These are phyloP conservation scores for Pungitius pungitius DNA, from an alignment of 2,113 vertebrate genomes.

Conservation along the genomic window DNA sequence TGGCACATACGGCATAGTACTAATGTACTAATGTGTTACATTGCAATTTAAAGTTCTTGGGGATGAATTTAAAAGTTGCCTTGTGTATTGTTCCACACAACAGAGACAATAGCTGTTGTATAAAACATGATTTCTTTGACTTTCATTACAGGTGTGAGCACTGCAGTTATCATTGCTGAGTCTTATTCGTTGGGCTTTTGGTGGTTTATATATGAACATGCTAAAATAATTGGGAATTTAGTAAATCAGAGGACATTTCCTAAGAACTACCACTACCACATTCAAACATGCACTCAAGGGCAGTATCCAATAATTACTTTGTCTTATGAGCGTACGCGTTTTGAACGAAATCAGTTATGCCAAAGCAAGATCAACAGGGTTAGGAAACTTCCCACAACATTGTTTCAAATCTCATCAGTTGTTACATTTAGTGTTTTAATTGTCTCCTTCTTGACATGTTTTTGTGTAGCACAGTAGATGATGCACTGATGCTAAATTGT, in stretches of 20 bases:
- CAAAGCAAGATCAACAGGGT: conserved; percentile 30
- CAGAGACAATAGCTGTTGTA: background rate
- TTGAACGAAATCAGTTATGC: too few species aligned
- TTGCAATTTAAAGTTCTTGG: background rate
- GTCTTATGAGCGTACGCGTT: background rate
- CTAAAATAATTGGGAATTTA: background rate
- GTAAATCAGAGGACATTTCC: background rate
- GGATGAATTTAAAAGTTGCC: background rate
- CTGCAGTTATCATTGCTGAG: background rate
- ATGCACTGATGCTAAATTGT: background rate
- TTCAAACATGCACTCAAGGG: conserved; percentile 2
- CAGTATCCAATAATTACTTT: background rate
- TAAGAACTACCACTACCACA: background rate
- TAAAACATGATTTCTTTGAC: background rate
- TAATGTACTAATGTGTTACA: background rate
- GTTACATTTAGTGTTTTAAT: too few species aligned
- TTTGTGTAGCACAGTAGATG: background rate
- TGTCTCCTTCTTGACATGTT: background rate
- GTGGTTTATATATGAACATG: background rate
- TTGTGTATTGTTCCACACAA: background rate
- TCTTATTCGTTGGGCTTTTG: background rate
- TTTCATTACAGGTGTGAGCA: background rate
- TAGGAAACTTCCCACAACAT: conserved; percentile 8
- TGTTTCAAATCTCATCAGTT: background rate
- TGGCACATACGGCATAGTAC: background rate